Evolutionary conservation across 1,140 invertebrate species (phyloP), one percentile per base, ranked within the genome.

Genomic region (Antheraea mylitta): DNA sequence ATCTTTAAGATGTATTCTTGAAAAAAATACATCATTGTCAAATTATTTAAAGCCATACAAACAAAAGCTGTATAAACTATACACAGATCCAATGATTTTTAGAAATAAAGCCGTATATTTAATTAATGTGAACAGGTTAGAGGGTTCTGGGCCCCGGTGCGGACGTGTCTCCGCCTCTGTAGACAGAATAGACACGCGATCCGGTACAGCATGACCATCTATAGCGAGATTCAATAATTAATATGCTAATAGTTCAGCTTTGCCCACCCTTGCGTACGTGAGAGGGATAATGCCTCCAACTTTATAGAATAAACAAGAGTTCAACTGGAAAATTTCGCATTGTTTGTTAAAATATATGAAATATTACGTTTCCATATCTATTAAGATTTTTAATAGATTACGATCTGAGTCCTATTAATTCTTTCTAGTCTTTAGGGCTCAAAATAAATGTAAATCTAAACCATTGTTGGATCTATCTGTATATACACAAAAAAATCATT

Each of bases 181-280:
- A 18, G 30, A 65, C 42, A 42, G 9, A 38, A 42, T 64, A 75
- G 81, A 82, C 85, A 87, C 85, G 80, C 84, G 78, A 87, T 70
- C 78, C 66, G 58, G 38, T 59, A 67, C 59, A 53, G 60, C 75
- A 73, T 74, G 69, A 78, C 79, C 77, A 74, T 77, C 76, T 76
- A 65, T 71, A 77, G 67, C 66, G 69, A 73, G 80, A 77, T 80
- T 84, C 82, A 73, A 83, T 87, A 82, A 87, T 87, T 85, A 87
- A 86, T 87, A 87, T 87, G 85, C 81, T 86, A 87, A 87, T 87
- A 80, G 80, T 77, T 74, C 76, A 71, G 77, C 74, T 79, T 85
- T 82, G 77, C 82, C 81, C 81, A 81, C 79, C 82, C 81, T 79
- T 66, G 76, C 68, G 76, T 77, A 85, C 79, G 85, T 85, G 82